Evolutionary conservation across 2,888 invertebrate species (phyloP).

Genomic region (Scaptomyza caliginosa): DNA sequence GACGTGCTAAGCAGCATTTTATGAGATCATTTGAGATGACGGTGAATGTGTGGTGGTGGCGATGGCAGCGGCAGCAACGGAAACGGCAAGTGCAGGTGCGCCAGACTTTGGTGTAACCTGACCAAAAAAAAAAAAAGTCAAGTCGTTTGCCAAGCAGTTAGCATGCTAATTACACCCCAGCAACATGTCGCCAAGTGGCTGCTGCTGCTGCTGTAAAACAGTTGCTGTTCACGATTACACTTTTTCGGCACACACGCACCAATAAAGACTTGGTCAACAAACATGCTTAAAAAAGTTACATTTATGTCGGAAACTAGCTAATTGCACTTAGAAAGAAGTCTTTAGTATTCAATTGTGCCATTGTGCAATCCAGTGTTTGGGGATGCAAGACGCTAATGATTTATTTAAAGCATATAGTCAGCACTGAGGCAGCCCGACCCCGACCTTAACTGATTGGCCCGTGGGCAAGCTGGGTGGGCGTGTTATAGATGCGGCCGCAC

Average conservation of each 20-base stretch:
- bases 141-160: constrained; percentile 31
- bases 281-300: constrained; percentile 10
- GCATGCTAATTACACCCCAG: constrained; percentile 71
- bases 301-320: constrained; percentile 1
- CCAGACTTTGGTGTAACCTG: constrained; percentile 36
- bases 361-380: constrained; percentile 19
- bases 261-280: constrained; percentile 40
- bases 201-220: constrained; percentile 34
- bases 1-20: constrained; percentile 72
- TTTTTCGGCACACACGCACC: constrained; percentile 29
- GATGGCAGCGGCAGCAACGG: constrained; percentile 35
- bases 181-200: constrained; percentile 59
- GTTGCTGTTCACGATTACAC: constrained; percentile 21
- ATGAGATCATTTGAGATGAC: constrained; percentile 67
- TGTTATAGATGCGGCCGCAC: constrained; percentile 47
- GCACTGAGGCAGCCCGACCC: constrained; percentile 37
- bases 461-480: constrained; percentile 72
- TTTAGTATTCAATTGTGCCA: constrained; percentile 29
- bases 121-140: constrained; percentile 11
- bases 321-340: constrained; percentile 1
- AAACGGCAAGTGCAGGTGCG: constrained; percentile 60
- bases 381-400: constrained; percentile 61
- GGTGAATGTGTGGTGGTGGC: constrained; percentile 21
- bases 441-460: constrained; percentile 65
- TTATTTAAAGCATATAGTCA: constrained; percentile 66